Evolutionary conservation across 2,797 vertebrate species (phyloP).

Genomic region (Fistularia tabacaria): DNA sequence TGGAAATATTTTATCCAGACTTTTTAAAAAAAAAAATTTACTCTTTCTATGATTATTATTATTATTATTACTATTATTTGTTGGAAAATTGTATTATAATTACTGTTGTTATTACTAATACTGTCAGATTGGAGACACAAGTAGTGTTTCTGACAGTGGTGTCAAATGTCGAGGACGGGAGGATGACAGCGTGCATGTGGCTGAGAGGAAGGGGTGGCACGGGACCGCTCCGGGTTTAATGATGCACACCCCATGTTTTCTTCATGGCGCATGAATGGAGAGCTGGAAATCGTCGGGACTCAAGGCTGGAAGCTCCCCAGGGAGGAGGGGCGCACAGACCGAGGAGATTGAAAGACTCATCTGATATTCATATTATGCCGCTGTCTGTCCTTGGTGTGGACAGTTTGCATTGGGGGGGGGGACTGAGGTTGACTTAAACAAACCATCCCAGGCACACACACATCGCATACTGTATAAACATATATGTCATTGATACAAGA

Average conservation of each 20-base stretch:
- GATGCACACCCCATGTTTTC: slow-evolving; percentile 62
- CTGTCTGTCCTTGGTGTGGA: slow-evolving; percentile 60
- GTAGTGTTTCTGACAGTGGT: slow-evolving; percentile 30
- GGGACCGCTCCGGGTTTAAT: slow-evolving; percentile 56
- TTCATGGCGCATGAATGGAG: slow-evolving; percentile 63
- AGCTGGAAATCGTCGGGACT: slow-evolving; percentile 51
- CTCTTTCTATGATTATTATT: too few relatives aligned
- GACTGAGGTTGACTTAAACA: slow-evolving; percentile 16
- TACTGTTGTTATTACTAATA: not conserved
- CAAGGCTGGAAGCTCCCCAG: slow-evolving; percentile 52
- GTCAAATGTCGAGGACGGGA: slow-evolving; percentile 37
- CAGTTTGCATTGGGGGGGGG: slow-evolving; percentile 20
- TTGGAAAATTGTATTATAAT: too few relatives aligned
- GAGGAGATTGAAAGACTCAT: slow-evolving; percentile 67
- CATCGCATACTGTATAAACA: not conserved
- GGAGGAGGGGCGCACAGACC: slow-evolving; percentile 54
- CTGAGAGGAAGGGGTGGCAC: slow-evolving; percentile 37
- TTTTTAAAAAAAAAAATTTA: too few relatives aligned
- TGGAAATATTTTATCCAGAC: too few relatives aligned
- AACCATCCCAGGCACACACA: slow-evolving; percentile 10
- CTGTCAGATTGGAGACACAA: slow-evolving; percentile 14
- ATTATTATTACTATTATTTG: too few relatives aligned
- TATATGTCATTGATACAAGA: too few relatives aligned
- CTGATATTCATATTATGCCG: slow-evolving; percentile 69
- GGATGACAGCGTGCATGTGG: slow-evolving; percentile 41